Conservation (phyloP, 1,140 invertebrate genomes). For the Acyrthosiphon pisum region DNA sequence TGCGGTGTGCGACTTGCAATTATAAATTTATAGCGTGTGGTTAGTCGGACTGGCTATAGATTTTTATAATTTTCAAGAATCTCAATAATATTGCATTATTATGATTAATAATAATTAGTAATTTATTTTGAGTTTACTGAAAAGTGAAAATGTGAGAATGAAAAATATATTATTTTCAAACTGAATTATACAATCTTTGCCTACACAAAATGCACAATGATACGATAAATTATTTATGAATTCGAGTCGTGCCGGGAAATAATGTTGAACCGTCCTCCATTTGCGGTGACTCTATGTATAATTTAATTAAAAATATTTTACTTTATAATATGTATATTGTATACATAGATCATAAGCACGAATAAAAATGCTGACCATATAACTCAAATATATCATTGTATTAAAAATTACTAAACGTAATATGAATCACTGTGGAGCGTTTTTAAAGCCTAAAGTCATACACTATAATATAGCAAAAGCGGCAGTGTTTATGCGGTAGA, state of each 20-base stretch:
- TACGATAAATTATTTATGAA: background rate
- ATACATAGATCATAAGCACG: background rate
- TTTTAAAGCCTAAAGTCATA: background rate
- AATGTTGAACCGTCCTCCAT: background rate
- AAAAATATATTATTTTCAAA: background rate
- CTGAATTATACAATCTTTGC: background rate
- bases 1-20: background rate
- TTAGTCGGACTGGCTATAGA: background rate
- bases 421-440: background rate
- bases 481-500: background rate
- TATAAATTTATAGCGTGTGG: background rate
- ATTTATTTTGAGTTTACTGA: background rate
- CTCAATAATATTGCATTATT: background rate
- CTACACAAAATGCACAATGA: background rate
- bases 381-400: background rate
- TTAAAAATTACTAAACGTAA: background rate
- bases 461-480: background rate
- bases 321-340: background rate
- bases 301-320: background rate
- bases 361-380: background rate
- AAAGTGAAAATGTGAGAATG: no score
- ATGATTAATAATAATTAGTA: background rate
- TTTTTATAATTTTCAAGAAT: background rate
- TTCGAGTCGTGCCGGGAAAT: background rate
- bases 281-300: background rate